phyloP scores from a whole-genome alignment of 1,140 invertebrate species.

The Archegozetes longisetosus region DNA sequence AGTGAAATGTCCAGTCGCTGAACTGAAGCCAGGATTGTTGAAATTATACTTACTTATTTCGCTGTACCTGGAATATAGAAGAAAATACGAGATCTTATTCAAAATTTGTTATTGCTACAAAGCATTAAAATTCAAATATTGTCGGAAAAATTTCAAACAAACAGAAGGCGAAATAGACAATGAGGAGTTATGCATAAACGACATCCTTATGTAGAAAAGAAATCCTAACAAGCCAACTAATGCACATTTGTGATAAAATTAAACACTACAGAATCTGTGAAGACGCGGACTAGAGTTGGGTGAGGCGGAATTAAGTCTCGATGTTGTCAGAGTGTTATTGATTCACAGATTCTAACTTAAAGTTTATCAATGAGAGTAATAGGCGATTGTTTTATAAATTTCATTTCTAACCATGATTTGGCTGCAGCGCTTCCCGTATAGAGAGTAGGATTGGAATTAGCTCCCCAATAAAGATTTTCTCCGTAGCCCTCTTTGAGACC shows the following conservation, averaged over 20 bases:
- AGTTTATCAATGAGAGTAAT: too few species aligned
- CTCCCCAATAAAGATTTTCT: not conserved
- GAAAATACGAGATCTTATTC: not conserved
- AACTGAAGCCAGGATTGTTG: not conserved
- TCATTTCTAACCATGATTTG: not conserved
- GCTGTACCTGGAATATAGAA: conserved; percentile 4
- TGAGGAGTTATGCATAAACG: too few species aligned
- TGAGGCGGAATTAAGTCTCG: too few species aligned
- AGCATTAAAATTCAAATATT: not conserved
- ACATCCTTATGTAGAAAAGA: too few species aligned
- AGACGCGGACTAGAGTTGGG: too few species aligned
- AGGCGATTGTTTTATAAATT: not conserved
- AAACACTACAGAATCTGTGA: too few species aligned
- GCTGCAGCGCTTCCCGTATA: not conserved
- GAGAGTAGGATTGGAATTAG: not conserved
- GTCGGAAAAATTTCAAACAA: not conserved
- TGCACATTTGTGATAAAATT: too few species aligned
- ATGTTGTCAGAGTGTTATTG: too few species aligned
- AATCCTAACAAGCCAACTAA: too few species aligned
- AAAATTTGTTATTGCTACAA: not conserved
- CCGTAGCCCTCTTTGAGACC: not conserved
- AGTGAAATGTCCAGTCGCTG: conserved; percentile 57
- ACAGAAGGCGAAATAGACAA: too few species aligned
- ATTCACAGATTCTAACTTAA: too few species aligned
- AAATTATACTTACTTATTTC: conserved; percentile 8